Evolutionary conservation across 2,888 invertebrate genomes (phyloP).

Genomic region (Trichopria drosophilae): DNA sequence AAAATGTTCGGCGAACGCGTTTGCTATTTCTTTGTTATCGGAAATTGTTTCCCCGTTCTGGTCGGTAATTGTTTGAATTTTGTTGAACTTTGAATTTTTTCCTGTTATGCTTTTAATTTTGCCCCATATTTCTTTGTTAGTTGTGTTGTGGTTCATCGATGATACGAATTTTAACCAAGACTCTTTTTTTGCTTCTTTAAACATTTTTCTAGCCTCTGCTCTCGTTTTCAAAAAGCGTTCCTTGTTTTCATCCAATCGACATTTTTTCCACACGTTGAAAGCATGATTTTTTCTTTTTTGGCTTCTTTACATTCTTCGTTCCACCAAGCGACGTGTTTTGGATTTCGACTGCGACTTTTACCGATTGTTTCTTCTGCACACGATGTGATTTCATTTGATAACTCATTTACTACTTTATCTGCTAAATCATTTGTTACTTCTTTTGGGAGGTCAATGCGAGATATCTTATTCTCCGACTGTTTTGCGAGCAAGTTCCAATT

Average conservation of each 20-base stretch:
- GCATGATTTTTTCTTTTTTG: constrained; percentile 15
- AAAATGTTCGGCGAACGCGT: constrained; percentile 7
- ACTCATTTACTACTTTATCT: constrained; percentile 8
- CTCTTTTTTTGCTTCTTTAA: too few species aligned
- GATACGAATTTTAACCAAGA: too few species aligned
- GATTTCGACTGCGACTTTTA: constrained; percentile 10
- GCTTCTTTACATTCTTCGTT: constrained; percentile 24
- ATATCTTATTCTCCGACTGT: constrained; percentile 1
- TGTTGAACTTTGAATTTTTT: not conserved
- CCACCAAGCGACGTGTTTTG: constrained; percentile 33
- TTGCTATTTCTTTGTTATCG: constrained; percentile 7
- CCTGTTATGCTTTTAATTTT: constrained; percentile 7
- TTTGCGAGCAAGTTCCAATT: constrained; percentile 20
- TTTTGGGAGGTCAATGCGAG: not conserved
- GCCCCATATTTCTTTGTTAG: not conserved
- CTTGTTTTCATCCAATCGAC: constrained; percentile 8
- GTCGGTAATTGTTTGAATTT: not conserved
- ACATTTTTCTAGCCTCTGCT: too few species aligned
- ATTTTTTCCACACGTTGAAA: constrained; percentile 16
- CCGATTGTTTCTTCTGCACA: constrained; percentile 22
- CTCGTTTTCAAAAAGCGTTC: not conserved
- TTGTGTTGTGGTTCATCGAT: too few species aligned
- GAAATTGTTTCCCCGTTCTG: not conserved
- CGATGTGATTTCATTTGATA: constrained; percentile 9
- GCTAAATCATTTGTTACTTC: constrained; percentile 1